Conservation (phyloP, 1,140 invertebrate species). For the Leguminivora glycinivorella region DNA sequence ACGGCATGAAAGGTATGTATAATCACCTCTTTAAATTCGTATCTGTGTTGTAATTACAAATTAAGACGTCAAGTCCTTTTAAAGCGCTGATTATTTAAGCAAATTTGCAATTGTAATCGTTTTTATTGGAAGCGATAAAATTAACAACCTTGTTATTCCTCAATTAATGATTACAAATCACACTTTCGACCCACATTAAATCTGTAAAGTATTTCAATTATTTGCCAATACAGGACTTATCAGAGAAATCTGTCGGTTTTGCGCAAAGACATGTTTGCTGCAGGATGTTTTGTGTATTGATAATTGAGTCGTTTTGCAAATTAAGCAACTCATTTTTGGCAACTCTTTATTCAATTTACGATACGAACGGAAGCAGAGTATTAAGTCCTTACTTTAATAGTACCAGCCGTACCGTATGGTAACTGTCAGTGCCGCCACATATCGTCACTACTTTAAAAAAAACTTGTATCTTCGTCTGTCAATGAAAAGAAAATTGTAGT, state of each 20-base stretch:
- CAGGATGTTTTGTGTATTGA: conserved; percentile 9
- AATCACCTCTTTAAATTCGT: conserved; percentile 4
- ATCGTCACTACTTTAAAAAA: too few relatives aligned
- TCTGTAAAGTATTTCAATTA: background rate
- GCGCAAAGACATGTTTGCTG: background rate
- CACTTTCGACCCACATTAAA: conserved; percentile 19
- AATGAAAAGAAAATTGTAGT: too few relatives aligned
- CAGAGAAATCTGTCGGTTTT: conserved; percentile 3
- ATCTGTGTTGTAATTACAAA: background rate
- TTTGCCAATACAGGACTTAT: conserved; percentile 15
- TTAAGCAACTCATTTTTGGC: background rate
- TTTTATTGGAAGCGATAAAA: conserved; percentile 12
- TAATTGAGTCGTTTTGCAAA: background rate
- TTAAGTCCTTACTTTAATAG: too few relatives aligned
- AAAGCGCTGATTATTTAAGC: conserved; percentile 12
- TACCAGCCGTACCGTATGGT: too few relatives aligned
- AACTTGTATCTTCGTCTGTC: too few relatives aligned
- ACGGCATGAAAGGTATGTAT: background rate
- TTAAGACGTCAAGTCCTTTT: conserved; percentile 19
- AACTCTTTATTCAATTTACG: background rate
- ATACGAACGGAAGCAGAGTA: background rate
- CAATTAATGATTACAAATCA: conserved; percentile 21
- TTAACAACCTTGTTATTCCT: background rate
- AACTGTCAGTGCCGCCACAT: too few relatives aligned
- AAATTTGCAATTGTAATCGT: conserved; percentile 17